These are phyloP conservation scores for Crocuta crocuta DNA, from an alignment of 2,113 vertebrate genomes.

Conservation along the genomic window DNA sequence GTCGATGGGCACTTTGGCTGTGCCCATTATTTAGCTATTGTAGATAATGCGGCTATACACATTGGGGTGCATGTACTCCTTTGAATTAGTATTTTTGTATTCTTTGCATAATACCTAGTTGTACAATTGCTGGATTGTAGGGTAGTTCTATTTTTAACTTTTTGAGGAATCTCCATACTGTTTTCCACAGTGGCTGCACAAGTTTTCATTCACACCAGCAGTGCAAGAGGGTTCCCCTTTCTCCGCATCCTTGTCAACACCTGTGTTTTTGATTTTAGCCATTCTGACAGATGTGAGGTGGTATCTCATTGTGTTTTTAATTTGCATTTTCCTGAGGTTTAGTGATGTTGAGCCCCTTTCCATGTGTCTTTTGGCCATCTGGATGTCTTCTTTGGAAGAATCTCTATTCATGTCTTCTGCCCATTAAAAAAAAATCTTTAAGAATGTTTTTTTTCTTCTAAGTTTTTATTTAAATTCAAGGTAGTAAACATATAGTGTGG, in stretches of 20 bases:
- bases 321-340: neutral
- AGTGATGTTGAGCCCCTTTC: neutral
- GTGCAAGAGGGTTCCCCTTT: neutral
- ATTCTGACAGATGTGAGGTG: neutral
- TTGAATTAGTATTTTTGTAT: neutral
- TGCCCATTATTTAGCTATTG: too few relatives aligned
- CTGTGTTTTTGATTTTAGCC: neutral
- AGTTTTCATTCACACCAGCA: neutral
- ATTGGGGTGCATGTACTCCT: too few relatives aligned
- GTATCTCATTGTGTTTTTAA: neutral
- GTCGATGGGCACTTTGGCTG: too few relatives aligned
- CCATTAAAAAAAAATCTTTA: neutral
- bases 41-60: too few relatives aligned
- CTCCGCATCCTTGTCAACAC: neutral
- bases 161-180: neutral
- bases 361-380: neutral
- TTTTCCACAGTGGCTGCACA: neutral
- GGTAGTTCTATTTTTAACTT: neutral
- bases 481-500: too few relatives aligned
- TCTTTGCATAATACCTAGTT: neutral
- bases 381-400: neutral
- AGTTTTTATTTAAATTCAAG: too few relatives aligned
- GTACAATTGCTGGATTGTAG: neutral
- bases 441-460: too few relatives aligned
- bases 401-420: neutral